A percentile compares a stretch with the other conserved stretches of the same genome.
Evolutionary conservation across 1,140 invertebrate species (phyloP).

Genomic region (Aphaenogaster rudis): DNA sequence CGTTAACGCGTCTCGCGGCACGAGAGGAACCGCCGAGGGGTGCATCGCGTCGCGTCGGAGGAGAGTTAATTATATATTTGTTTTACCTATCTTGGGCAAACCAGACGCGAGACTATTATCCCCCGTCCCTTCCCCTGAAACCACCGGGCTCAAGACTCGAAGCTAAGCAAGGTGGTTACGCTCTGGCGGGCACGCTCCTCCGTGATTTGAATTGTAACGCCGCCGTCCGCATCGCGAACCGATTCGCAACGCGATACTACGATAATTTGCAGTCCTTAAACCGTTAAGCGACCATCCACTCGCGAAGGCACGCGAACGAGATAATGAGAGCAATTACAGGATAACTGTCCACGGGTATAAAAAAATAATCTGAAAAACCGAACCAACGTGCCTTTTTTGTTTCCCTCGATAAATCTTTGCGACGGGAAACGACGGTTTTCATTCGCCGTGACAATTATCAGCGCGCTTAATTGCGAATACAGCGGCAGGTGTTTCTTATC

Average conservation of each 20-base stretch:
- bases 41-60: background rate
- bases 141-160: background rate
- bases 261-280: conserved; percentile 8
- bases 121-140: background rate
- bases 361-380: background rate
- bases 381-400: background rate
- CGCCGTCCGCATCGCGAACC: conserved; percentile 13
- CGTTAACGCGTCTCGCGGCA: conserved; percentile 21
- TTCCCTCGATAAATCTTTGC: conserved; percentile 8
- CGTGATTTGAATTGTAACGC: conserved; percentile 34
- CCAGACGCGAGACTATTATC: conserved; percentile 45
- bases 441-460: conserved; percentile 39
- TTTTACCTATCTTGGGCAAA: conserved; percentile 46
- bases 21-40: conserved; percentile 4
- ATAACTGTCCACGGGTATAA: background rate
- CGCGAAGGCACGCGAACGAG: background rate
- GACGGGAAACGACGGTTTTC: conserved; percentile 13
- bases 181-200: conserved; percentile 39
- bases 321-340: background rate
- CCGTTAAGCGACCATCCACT: background rate
- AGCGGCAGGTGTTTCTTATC: conserved; percentile 65
- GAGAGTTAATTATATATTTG: conserved; percentile 62
- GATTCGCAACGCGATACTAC: conserved; percentile 33
- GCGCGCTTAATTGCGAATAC: conserved; percentile 55
- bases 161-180: conserved; percentile 38